These are phyloP conservation scores for Etheostoma perlongum DNA, from an alignment of 2,797 vertebrate genomes.

Conservation along the genomic window DNA sequence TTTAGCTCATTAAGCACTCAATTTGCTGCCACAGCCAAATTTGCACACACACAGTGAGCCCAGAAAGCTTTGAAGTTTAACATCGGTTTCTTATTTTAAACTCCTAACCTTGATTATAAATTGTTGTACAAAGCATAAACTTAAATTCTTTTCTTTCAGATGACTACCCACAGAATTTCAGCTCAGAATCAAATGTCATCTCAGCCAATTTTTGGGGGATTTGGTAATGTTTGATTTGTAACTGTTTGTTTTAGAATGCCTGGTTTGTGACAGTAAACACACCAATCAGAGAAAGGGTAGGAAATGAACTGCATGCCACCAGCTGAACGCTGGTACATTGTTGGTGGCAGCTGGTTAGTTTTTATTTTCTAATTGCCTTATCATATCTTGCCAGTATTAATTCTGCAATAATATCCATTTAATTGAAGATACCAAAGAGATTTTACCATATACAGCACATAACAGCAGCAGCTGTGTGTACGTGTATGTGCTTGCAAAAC, in stretches of 20 bases:
- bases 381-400: not conserved
- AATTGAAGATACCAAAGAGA: not conserved
- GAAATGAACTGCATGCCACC: not conserved
- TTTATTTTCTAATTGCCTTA: not conserved
- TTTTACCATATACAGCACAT: not conserved
- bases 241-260: not conserved
- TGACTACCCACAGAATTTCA: not conserved
- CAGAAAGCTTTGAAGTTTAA: conserved; percentile 14
- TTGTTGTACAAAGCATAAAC: not conserved
- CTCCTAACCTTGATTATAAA: not conserved
- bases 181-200: not conserved
- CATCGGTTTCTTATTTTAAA: conserved; percentile 4
- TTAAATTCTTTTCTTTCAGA: not conserved
- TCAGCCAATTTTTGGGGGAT: not conserved
- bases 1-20: conserved; percentile 49
- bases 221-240: not conserved
- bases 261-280: not conserved
- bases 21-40: conserved; percentile 43
- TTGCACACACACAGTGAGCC: not conserved
- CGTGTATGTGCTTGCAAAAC: not conserved
- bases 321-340: not conserved
- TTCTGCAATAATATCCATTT: not conserved
- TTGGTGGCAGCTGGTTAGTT: not conserved
- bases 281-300: not conserved
- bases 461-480: not conserved